A percentile compares a stretch with the other conserved stretches of the same genome.
Conservation (phyloP, 2,888 invertebrate species). For the Alsophila aescularia region DNA sequence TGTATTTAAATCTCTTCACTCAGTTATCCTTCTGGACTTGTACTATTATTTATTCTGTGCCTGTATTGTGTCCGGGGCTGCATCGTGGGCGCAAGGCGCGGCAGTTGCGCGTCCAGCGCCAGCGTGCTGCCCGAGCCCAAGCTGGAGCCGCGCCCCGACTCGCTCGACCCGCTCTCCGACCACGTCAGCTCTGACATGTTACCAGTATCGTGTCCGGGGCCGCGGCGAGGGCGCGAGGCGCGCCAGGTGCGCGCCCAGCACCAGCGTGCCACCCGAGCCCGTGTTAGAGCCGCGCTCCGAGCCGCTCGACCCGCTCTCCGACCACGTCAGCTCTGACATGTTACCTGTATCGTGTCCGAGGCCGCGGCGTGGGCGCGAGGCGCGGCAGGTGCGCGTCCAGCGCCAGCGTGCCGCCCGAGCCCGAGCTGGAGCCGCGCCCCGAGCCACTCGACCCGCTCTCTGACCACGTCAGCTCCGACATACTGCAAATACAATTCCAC, state of each 20-base stretch:
- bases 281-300: conserved; percentile 81
- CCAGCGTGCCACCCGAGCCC: conserved; percentile 69
- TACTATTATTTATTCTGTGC: too few relatives aligned
- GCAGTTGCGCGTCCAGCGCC: too few relatives aligned
- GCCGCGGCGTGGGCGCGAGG: conserved; percentile 65
- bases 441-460: conserved; percentile 77
- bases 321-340: conserved; percentile 76
- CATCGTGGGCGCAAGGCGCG: conserved; percentile 66
- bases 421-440: conserved; percentile 78
- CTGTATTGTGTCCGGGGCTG: conserved; percentile 73
- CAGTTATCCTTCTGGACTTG: too few relatives aligned
- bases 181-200: conserved; percentile 73
- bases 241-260: too few relatives aligned
- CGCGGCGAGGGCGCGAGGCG: conserved; percentile 68
- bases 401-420: conserved; percentile 69
- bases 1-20: too few relatives aligned
- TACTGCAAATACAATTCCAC: conserved; percentile 43
- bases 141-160: conserved; percentile 79
- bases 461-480: conserved; percentile 78
- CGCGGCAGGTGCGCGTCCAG: too few relatives aligned
- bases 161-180: conserved; percentile 77
- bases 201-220: conserved; percentile 75
- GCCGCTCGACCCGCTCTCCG: conserved; percentile 75
- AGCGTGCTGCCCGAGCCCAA: conserved; percentile 72
- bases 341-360: conserved; percentile 74